Base-by-base conservation (phyloP, 2,888 invertebrate species). In the Acrocyrtus sp. region DNA sequence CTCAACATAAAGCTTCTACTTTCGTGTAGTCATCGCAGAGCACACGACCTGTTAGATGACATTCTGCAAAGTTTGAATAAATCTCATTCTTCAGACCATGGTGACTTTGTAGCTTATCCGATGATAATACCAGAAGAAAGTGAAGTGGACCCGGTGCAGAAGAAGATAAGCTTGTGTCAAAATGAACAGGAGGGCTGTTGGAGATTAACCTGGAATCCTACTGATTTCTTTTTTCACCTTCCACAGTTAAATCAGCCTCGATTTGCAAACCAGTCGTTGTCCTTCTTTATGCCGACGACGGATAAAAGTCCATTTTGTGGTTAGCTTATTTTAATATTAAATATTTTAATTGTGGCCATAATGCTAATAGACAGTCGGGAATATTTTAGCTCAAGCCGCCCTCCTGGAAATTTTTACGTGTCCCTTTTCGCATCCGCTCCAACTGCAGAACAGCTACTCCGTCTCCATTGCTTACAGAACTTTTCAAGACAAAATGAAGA, bases 21-120 rank as follows among this genome's bases (percentile, higher is more conserved):
- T 3, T 73, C 73, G 17, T 76, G 76, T 43, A 76, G 73, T 29
- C 76, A 76, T 27, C 43, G 76, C 15, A 43, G 76, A 54, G 73
- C 76, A 1, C 73, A 76, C 47, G 73, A 67, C 41, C 54, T 73
- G n/a, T 57, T 66, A 22, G 56, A 56, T 6, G 69, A 73, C 53
- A 51, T 66, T 26, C 45, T 76, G 15, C 15, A 54, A 17, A 70
- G 70, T 50, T 41, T 53, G 22, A n/a, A n/a, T n/a, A n/a, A n/a
- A n/a, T 22, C 34, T 17, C 34, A 39, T 15, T 15, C 12, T 39
- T 39, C 39, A 6, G 6, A 8, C 10, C 6, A 47, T 5, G 5
- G 47, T 15, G 5, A 5, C 47, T 47, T 47, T 47, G 47, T 17
- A 10, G 47, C 47, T 47, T 47, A 15, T 17, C 47, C 47, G 5